Base-by-base conservation (phyloP, 2,797 vertebrate genomes). In the Valencia hispanica region DNA sequence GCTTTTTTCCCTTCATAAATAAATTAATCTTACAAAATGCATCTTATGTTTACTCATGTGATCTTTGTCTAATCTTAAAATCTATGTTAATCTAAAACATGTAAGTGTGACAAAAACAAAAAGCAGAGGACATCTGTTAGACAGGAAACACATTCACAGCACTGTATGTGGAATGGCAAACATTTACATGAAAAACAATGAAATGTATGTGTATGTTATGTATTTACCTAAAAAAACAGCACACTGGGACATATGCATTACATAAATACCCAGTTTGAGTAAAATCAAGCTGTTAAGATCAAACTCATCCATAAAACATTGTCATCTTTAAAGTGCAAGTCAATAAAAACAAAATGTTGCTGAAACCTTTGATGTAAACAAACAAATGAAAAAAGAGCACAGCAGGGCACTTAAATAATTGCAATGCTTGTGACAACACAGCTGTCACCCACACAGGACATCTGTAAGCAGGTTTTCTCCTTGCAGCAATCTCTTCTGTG, bases 401-500 rank as follows among this genome's bases (percentile, higher is more conserved):
- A 20, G 7, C 39, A 3, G 47, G 34, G 1, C 8, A 66, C 61
- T 32, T n/a, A 75, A 74, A 39, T 66, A 65, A 50, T 55, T 75
- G 27, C 50, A 57, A 12, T 57, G n/a, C 27, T 55, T 53, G 18
- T 69, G 20, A 73, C 47, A 66, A 65, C 45, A 66, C 70, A 30
- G 70, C 57, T 70, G 50, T 70, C 79, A 34, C 25, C 50, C 59
- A 74, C 68, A 18, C 32, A 43, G 22, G 1, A 3, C 59, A 79
- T 30, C 55, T 72, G 68, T 65, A 22, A 41, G 61, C 30, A 14
- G n/a, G 32, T 61, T 70, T 73, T 70, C 45, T 74, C 69, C 47
- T 75, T 65, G 74, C 74, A 85, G 61, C 27, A 66, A 18, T 73
- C 57, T 79, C 25, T 20, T n/a, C 3, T 15, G 8, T 71, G 34